Percentiles rank a stretch among this genome's conserved stretches.
phyloP scores from a whole-genome alignment of 2,797 vertebrate species.

The Phyllotis vaccarum region DNA sequence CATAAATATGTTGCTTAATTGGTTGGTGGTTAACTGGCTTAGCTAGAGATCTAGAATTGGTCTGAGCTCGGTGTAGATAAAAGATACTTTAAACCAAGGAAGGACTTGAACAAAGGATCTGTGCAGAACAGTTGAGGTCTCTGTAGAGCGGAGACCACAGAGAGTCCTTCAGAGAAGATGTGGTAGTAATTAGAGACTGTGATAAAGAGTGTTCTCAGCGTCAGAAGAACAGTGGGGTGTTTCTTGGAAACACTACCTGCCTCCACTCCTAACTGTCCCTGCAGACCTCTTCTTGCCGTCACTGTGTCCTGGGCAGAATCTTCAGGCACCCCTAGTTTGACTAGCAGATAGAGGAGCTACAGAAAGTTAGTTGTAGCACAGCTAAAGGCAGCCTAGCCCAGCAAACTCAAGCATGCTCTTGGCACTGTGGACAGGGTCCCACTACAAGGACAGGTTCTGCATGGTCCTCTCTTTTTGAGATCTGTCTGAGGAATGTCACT shows the following conservation, averaged over 20 bases:
- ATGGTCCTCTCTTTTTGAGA: not conserved
- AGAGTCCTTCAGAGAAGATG: not conserved
- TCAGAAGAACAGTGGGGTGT: not conserved
- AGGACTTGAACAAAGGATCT: not conserved
- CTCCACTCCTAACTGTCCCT: not conserved
- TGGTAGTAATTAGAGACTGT: rapidly evolving
- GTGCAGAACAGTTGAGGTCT: not conserved
- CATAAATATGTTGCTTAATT: not conserved
- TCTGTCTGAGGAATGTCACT: not conserved
- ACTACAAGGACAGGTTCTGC: not conserved
- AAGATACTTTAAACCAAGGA: no score
- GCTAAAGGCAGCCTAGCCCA: not conserved
- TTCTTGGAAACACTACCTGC: not conserved
- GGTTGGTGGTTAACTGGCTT: not conserved
- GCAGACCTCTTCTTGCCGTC: not conserved
- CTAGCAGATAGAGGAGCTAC: not conserved
- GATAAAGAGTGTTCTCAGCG: not conserved
- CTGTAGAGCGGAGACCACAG: not conserved
- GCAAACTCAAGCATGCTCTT: not conserved
- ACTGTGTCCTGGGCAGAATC: rapidly evolving
- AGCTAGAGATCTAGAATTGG: not conserved
- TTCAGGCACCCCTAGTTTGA: rapidly evolving
- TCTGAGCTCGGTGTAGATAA: not conserved
- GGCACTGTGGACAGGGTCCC: not conserved
- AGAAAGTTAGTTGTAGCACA: not conserved